Base-by-base conservation (phyloP, 1,140 invertebrate genomes). In the Lethrus apterus region DNA sequence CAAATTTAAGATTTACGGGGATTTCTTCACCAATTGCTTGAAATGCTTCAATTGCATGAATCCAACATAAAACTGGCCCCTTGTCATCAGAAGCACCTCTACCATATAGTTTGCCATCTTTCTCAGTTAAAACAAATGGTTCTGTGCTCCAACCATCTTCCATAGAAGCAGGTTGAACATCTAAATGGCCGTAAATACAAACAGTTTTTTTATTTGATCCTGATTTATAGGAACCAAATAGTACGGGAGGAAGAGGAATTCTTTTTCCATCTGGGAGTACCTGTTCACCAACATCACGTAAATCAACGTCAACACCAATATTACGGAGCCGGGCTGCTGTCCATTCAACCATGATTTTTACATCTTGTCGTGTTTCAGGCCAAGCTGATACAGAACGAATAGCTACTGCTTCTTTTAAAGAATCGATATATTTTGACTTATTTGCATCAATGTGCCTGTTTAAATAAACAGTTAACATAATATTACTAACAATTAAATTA, bases 131-230 rank as follows among this genome's bases (percentile, higher is more conserved):
- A 9, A 77, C 77, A 73, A 99, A 99, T 2, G 96, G 96, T 45
- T 98, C 91, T 2, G 89, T 88, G 54, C 92, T 73, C 95, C 94
- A 98, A 4, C 94, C 94, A 77, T 98, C 93, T 52, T 84, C 83
- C 64, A 81, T 81, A 3, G 81, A 59, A 5, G 95, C 95, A 31
- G 95, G 94, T 67, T 98, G 95, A 1, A 98, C 95, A 77, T 99
- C 96, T 57, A 99, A 79, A 73, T 99, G 96, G 0, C 95, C 96
- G 72, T 99, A 99, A 35, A 99, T 76, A 40, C 90, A 79, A 31
- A 98, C 77, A 11, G 94, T 99, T 58, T 93, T 87, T 65, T 94
- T 95, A 4, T 78, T 78, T 0, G 81, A 71, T 66, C 97, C 89
- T 52, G 77, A 81, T 47, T 93, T 93, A 33, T 98, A 72, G 19